Evolutionary conservation across 2,113 vertebrate genomes (phyloP).

Genomic region (Pionites leucogaster): DNA sequence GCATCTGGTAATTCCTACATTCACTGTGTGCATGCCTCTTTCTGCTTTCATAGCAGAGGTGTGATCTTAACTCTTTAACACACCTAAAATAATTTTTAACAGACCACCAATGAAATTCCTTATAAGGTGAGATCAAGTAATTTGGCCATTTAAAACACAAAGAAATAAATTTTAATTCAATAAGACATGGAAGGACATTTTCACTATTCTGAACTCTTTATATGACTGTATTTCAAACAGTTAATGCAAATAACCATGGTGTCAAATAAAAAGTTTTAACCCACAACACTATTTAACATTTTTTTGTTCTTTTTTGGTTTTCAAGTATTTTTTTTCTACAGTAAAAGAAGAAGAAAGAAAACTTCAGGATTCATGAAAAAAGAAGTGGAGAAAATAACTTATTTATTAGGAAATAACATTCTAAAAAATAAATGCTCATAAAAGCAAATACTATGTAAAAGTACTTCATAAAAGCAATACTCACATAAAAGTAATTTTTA

Average conservation of each 20-base stretch:
- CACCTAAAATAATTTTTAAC: not conserved
- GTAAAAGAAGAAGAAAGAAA: not conserved
- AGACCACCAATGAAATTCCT: not conserved
- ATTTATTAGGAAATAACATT: not conserved
- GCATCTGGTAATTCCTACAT: not conserved
- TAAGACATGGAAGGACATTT: not conserved
- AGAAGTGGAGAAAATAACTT: accelerated
- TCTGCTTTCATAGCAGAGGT: not conserved
- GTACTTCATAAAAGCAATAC: accelerated
- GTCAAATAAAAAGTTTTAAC: not conserved
- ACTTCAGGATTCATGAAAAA: not conserved
- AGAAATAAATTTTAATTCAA: not conserved
- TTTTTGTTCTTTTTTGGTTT: not conserved
- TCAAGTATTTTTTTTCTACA: not conserved
- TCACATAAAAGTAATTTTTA: not conserved
- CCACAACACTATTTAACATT: not conserved
- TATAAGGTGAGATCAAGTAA: not conserved
- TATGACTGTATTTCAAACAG: not conserved
- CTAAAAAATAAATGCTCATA: not conserved
- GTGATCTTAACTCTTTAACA: not conserved
- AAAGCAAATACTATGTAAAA: not conserved
- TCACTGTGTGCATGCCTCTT: accelerated
- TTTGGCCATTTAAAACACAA: not conserved
- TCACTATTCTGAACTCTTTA: not conserved
- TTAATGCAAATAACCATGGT: not conserved